phyloP scores from a whole-genome alignment of 2,888 invertebrate species.

The Maniola hyperantus region DNA sequence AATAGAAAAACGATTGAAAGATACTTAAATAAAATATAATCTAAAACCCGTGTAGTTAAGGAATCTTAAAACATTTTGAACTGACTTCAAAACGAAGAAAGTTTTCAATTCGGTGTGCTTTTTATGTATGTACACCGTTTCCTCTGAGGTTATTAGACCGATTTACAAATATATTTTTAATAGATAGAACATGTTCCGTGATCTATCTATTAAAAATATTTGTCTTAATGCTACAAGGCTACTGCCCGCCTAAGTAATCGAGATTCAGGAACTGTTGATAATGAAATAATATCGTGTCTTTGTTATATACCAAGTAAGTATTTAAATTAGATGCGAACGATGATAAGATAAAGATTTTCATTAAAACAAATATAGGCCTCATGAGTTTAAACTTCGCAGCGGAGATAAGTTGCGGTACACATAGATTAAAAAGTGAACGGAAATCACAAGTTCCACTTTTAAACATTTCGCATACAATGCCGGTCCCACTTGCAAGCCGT shows the following conservation, averaged over 20 bases:
- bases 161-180: too few relatives aligned
- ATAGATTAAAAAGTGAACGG: conserved; percentile 71
- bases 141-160: too few relatives aligned
- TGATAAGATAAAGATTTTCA: conserved; percentile 14
- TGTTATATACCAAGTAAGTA: not conserved
- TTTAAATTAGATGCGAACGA: not conserved
- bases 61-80: conserved; percentile 1
- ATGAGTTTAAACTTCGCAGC: conserved; percentile 31
- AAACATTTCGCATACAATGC: conserved; percentile 69
- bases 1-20: not conserved
- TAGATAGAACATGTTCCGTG: too few relatives aligned
- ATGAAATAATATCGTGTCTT: too few relatives aligned
- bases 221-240: too few relatives aligned
- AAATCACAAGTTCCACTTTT: conserved; percentile 66
- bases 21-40: not conserved
- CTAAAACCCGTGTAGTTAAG: not conserved
- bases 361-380: conserved; percentile 21
- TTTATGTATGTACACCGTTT: too few relatives aligned
- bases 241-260: too few relatives aligned
- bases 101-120: too few relatives aligned
- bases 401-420: conserved; percentile 49
- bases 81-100: too few relatives aligned
- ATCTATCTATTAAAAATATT: too few relatives aligned
- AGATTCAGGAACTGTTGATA: too few relatives aligned
- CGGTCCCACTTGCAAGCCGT: conserved; percentile 68